Evolutionary conservation across 2,797 vertebrate species (phyloP).

Genomic region (Echiichthys vipera): DNA sequence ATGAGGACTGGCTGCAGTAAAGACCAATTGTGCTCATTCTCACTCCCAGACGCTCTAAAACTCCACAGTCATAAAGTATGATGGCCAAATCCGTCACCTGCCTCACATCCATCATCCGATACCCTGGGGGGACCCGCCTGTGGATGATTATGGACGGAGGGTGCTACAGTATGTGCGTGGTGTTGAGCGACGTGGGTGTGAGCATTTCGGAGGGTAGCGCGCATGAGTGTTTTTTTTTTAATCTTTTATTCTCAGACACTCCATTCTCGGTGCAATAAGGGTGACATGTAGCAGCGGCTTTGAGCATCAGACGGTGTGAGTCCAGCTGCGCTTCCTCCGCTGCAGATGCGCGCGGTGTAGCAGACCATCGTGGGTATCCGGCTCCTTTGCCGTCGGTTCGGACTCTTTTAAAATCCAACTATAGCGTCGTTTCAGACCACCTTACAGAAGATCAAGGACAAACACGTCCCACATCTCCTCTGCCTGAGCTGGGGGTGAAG

Average conservation of each 20-base stretch:
- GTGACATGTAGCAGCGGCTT: slow-evolving; percentile 27
- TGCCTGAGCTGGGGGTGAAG: background rate
- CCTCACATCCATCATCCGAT: slow-evolving; percentile 44
- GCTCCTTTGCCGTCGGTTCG: slow-evolving; percentile 10
- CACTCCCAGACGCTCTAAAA: slow-evolving; percentile 57
- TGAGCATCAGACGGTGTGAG: slow-evolving; percentile 26
- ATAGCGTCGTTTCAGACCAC: slow-evolving; percentile 17
- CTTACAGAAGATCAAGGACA: slow-evolving; percentile 28
- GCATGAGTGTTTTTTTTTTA: slow-evolving; percentile 13
- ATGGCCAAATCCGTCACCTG: slow-evolving; percentile 60
- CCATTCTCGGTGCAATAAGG: slow-evolving; percentile 19
- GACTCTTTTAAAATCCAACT: slow-evolving; percentile 17
- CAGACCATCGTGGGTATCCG: slow-evolving; percentile 31
- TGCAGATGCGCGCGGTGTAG: slow-evolving; percentile 34
- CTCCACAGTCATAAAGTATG: slow-evolving; percentile 53
- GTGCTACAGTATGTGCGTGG: slow-evolving; percentile 18
- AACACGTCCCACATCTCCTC: slow-evolving; percentile 15
- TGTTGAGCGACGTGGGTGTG: slow-evolving; percentile 27
- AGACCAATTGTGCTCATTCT: slow-evolving; percentile 41
- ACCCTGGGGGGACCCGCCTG: slow-evolving; percentile 33
- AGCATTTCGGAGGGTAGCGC: slow-evolving; percentile 34
- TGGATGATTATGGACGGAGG: slow-evolving; percentile 10
- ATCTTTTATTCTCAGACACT: slow-evolving; percentile 29
- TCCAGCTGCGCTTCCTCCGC: slow-evolving; percentile 50
- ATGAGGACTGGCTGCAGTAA: slow-evolving; percentile 55